Evolutionary conservation across 30 jellyfish, hydroid and myxozoan species (phyloP).

Genomic region (Turritopsis rubra): DNA sequence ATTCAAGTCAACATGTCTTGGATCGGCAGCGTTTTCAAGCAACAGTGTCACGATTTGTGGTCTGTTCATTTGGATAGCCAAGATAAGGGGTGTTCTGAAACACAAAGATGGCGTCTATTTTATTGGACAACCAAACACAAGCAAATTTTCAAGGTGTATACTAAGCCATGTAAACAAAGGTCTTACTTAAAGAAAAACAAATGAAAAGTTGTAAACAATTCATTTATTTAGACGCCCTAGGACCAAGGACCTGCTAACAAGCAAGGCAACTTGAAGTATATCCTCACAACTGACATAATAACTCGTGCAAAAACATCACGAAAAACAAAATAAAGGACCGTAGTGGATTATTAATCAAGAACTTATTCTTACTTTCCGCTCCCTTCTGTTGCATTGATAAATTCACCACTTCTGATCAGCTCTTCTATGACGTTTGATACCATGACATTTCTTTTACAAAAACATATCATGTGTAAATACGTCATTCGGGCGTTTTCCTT

Average conservation of each 20-base stretch:
- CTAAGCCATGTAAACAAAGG: no score
- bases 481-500: constrained; percentile 6
- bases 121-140: not conserved
- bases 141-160: no score
- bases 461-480: not conserved
- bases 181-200: no score
- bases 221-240: no score
- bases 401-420: constrained; percentile 1
- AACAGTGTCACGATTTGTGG: not conserved
- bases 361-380: constrained; percentile 11
- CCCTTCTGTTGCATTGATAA: constrained; percentile 6
- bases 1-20: constrained; percentile 1
- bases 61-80: not conserved
- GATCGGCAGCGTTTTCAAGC: not conserved
- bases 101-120: not conserved
- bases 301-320: not conserved
- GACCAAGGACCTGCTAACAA: no score
- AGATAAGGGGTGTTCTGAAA: not conserved
- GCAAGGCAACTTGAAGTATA: no score
- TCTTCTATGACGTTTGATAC: not conserved
- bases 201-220: no score
- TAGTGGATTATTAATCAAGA: no score
- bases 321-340: not conserved
- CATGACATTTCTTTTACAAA: not conserved
- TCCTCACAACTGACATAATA: not conserved